phyloP scores from a whole-genome alignment of 2,888 invertebrate genomes.

The Stenchaetothrips biformis region DNA sequence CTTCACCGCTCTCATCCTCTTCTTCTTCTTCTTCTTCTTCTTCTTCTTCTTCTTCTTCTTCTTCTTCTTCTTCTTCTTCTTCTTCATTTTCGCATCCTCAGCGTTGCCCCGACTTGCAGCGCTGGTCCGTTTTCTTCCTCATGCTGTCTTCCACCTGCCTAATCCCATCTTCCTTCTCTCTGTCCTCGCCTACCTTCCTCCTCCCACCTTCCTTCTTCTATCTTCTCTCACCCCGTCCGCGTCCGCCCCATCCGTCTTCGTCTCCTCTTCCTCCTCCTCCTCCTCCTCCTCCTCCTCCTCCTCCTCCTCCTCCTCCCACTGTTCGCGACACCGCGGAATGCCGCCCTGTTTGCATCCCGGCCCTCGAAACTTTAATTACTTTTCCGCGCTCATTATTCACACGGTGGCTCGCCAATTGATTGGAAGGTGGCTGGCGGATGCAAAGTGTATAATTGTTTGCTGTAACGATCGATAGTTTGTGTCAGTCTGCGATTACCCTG shows the following conservation, averaged over 20 bases:
- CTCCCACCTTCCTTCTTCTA: background rate
- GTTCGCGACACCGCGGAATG: background rate
- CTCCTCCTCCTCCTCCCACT: too few relatives aligned
- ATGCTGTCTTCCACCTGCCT: too few relatives aligned
- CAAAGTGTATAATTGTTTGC: background rate
- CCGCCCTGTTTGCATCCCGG: background rate
- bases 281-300: background rate
- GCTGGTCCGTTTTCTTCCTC: too few relatives aligned
- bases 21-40: too few relatives aligned
- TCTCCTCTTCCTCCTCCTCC: background rate
- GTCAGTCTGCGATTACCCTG: too few relatives aligned
- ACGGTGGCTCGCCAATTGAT: background rate
- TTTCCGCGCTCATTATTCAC: slow-evolving; percentile 20
- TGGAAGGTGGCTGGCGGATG: background rate
- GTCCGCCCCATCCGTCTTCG: background rate
- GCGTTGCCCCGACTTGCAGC: too few relatives aligned
- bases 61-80: too few relatives aligned
- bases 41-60: too few relatives aligned
- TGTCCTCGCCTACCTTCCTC: background rate
- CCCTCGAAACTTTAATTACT: slow-evolving; percentile 15
- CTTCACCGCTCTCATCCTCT: too few relatives aligned
- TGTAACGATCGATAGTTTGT: background rate
- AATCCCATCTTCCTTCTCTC: background rate
- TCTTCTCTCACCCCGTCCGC: background rate
- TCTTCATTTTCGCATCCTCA: too few relatives aligned